Percentiles rank a stretch among this genome's conserved stretches.
Evolutionary conservation across 2,888 invertebrate species (phyloP).

Genomic region (Hanleya hanleyi): DNA sequence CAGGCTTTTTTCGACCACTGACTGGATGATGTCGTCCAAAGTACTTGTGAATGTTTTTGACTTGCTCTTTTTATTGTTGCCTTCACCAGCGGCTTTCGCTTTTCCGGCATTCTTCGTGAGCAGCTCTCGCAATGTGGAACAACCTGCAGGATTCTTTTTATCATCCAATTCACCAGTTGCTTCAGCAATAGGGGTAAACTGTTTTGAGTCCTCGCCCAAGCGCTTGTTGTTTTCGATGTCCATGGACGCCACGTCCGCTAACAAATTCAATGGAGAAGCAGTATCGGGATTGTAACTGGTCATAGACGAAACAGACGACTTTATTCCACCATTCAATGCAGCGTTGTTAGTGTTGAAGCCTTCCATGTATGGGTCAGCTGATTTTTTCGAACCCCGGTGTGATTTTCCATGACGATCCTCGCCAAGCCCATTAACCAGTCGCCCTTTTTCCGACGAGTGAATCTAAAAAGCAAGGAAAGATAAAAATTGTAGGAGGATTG

Average conservation of each 20-base stretch:
- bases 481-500: too few species aligned
- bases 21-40: constrained; percentile 86
- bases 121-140: constrained; percentile 86
- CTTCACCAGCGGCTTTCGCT: constrained; percentile 75
- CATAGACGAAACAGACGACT: constrained; percentile 31
- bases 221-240: constrained; percentile 70
- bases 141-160: constrained; percentile 75
- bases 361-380: constrained; percentile 14
- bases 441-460: constrained; percentile 53
- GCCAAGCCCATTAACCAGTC: constrained; percentile 69
- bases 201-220: constrained; percentile 48
- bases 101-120: constrained; percentile 81
- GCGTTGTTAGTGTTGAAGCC: constrained; percentile 9
- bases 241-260: constrained; percentile 81
- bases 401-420: constrained; percentile 49
- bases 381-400: constrained; percentile 42
- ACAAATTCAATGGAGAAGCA: constrained; percentile 77
- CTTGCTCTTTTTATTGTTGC: constrained; percentile 78
- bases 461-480: constrained; percentile 37
- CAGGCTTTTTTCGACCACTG: constrained; percentile 82
- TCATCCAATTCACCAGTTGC: constrained; percentile 37
- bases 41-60: constrained; percentile 76
- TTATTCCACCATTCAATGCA: constrained; percentile 46
- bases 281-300: constrained; percentile 51
- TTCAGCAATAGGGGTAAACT: constrained; percentile 36